phyloP scores from a whole-genome alignment of 2,113 vertebrate genomes.

The Limanda limanda region DNA sequence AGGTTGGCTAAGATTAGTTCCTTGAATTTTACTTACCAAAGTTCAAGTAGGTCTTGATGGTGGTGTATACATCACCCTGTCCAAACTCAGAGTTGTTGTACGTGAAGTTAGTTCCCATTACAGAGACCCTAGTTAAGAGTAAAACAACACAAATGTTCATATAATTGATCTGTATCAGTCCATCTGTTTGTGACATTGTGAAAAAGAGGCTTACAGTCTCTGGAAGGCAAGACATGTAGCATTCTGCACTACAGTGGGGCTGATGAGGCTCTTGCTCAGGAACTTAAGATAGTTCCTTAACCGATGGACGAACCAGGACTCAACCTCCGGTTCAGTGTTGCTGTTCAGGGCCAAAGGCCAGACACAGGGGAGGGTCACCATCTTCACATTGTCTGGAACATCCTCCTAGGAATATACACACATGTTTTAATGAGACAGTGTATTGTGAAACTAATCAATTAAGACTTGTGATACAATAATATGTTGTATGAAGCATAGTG shows the following conservation, averaged over 20 bases:
- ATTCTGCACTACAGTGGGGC: conserved; percentile 39
- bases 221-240: conserved; percentile 70
- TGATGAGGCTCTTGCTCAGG: conserved; percentile 69
- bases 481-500: too few relatives aligned
- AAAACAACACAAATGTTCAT: neutral
- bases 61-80: conserved; percentile 61
- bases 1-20: neutral
- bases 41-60: conserved; percentile 69
- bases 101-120: conserved; percentile 70
- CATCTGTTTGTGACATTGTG: neutral
- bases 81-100: conserved; percentile 61
- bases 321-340: conserved; percentile 43
- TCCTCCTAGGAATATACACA: conserved; percentile 51
- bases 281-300: conserved; percentile 65
- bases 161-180: neutral
- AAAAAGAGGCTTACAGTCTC: conserved; percentile 66
- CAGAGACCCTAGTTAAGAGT: conserved; percentile 60
- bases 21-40: conserved; percentile 21
- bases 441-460: neutral
- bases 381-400: conserved; percentile 53
- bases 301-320: conserved; percentile 65
- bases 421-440: neutral
- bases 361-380: conserved; percentile 63
- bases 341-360: conserved; percentile 71
- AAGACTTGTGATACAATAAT: too few relatives aligned